phyloP scores from a whole-genome alignment of 2,113 vertebrate genomes.

The Gorsachius goisagi region DNA sequence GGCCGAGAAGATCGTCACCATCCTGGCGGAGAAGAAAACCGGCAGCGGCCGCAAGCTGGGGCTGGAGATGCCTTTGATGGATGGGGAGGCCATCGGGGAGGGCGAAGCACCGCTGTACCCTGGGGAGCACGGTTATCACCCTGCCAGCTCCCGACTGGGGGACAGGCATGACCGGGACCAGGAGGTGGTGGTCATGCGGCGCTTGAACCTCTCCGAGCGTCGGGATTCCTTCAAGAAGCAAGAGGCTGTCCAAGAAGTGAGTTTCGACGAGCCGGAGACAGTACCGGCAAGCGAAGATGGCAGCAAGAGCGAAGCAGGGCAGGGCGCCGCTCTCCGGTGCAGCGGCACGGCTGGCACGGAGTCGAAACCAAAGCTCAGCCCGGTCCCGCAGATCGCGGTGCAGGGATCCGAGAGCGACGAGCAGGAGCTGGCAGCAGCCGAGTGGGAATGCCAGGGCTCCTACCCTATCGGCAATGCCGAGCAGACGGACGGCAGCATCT shows the following conservation, averaged over 20 bases:
- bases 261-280: constrained; percentile 87
- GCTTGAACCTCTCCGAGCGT: constrained; percentile 91
- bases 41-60: constrained; percentile 74
- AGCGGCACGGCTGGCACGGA: rapidly evolving
- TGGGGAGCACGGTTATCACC: constrained; percentile 68
- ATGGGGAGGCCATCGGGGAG: constrained; percentile 67
- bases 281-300: background rate
- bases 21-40: constrained; percentile 74
- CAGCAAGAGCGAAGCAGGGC: background rate
- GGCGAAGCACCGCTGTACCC: background rate
- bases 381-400: constrained; percentile 89
- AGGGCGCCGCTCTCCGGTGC: background rate
- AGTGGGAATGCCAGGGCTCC: constrained; percentile 78
- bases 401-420: constrained; percentile 86
- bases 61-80: constrained; percentile 73
- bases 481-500: background rate
- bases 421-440: constrained; percentile 18
- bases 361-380: constrained; percentile 52
- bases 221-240: constrained; percentile 98
- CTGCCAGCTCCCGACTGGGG: constrained; percentile 44
- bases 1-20: constrained; percentile 84
- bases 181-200: constrained; percentile 92
- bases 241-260: constrained; percentile 96
- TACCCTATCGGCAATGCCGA: constrained; percentile 40
- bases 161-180: constrained; percentile 78